Percentiles rank a stretch among this genome's conserved stretches.
Evolutionary conservation across 37 sponge, comb jelly and placozoan genomes (phyloP).

Genomic region (Axinella damicornis): DNA sequence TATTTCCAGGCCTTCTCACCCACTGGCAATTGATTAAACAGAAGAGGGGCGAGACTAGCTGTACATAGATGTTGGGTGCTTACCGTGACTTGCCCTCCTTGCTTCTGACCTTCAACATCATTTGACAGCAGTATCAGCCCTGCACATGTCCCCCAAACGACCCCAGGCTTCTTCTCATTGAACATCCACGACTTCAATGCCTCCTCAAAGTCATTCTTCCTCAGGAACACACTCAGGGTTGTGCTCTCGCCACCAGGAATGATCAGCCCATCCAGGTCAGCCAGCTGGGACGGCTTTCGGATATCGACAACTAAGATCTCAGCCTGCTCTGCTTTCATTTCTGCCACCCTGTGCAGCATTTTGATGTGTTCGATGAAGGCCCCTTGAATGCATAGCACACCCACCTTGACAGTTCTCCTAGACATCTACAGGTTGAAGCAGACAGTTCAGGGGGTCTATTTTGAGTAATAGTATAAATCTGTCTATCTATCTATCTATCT

Average conservation of each 20-base stretch:
- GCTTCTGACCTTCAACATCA: constrained; percentile 63
- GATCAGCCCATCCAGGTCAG: constrained; percentile 62
- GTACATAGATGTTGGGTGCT: constrained; percentile 12
- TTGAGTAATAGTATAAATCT: no score
- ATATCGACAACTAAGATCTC: constrained; percentile 31
- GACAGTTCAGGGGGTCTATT: no score
- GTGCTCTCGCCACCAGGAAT: constrained; percentile 91
- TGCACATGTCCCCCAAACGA: constrained; percentile 86
- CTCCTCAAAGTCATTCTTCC: constrained; percentile 60
- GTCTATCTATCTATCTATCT: no score
- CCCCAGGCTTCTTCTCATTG: constrained; percentile 23
- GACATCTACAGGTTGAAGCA: neutral
- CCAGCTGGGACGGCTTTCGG: constrained; percentile 39
- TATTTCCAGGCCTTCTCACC: no score
- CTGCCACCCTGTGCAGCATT: constrained; percentile 43
- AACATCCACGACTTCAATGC: constrained; percentile 39
- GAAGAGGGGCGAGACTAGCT: no score
- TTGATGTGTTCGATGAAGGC: constrained; percentile 73
- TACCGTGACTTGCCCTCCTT: constrained; percentile 78
- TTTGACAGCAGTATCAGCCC: constrained; percentile 76
- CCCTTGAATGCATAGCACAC: constrained; percentile 80
- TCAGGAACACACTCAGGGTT: constrained; percentile 77
- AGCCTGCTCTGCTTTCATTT: neutral
- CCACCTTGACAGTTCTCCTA: neutral
- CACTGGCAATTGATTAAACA: no score